Percentiles rank a stretch among this genome's conserved stretches.
phyloP scores from a whole-genome alignment of 2,888 invertebrate genomes.

The Noctua comes region DNA sequence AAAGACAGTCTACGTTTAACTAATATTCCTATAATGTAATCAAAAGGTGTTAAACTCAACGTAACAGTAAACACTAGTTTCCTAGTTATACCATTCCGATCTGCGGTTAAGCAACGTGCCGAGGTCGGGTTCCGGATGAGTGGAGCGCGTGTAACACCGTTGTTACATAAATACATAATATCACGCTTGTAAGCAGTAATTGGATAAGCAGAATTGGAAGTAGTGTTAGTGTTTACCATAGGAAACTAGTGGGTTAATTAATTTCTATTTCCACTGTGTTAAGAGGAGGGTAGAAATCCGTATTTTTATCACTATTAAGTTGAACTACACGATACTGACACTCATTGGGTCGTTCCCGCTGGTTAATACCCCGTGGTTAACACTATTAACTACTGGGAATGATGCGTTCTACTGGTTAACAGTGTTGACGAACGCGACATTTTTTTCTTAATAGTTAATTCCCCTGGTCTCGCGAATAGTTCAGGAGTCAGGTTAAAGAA shows the following conservation, averaged over 20 bases:
- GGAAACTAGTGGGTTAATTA: slow-evolving; percentile 21
- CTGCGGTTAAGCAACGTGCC: slow-evolving; percentile 42
- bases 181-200: slow-evolving; percentile 24
- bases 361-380: too few relatives aligned
- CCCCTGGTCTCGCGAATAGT: too few relatives aligned
- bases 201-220: slow-evolving; percentile 36
- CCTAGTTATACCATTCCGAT: slow-evolving; percentile 29
- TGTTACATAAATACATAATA: slow-evolving; percentile 50
- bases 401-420: too few relatives aligned
- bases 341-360: too few relatives aligned
- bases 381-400: too few relatives aligned
- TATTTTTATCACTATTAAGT: not conserved
- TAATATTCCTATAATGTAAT: slow-evolving; percentile 11
- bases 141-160: slow-evolving; percentile 40
- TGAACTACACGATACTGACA: too few relatives aligned
- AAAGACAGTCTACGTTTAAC: not conserved
- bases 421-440: too few relatives aligned
- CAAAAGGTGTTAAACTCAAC: slow-evolving; percentile 11
- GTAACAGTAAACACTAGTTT: slow-evolving; percentile 36
- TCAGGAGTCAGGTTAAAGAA: too few relatives aligned
- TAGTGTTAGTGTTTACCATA: slow-evolving; percentile 18
- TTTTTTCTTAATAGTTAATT: too few relatives aligned
- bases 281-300: not conserved
- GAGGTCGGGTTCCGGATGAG: slow-evolving; percentile 52
- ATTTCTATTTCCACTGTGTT: not conserved